Evolutionary conservation across 1,140 invertebrate genomes (phyloP).

Genomic region (Anastatus disparis): DNA sequence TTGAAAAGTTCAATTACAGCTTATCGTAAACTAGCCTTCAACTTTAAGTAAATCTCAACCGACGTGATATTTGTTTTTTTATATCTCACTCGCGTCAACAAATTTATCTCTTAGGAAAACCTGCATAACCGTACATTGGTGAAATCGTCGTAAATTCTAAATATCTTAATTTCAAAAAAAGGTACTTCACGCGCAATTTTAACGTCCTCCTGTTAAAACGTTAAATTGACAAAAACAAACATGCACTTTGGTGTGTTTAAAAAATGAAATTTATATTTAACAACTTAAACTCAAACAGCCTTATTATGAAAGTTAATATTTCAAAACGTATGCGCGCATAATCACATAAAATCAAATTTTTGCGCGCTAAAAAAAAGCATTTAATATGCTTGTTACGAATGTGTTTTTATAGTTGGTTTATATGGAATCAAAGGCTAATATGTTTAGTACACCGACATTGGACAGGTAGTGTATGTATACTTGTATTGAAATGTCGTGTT

Average conservation of each 20-base stretch:
- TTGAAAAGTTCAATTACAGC: slow-evolving; percentile 15
- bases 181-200: neutral
- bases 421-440: slow-evolving; percentile 8
- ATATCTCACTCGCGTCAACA: no score
- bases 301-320: no score
- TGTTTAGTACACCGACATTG: neutral
- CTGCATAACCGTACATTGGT: slow-evolving; percentile 5
- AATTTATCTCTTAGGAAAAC: no score
- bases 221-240: slow-evolving; percentile 12
- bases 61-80: no score
- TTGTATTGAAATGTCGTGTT: slow-evolving; percentile 22
- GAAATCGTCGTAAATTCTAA: slow-evolving; percentile 11
- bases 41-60: neutral
- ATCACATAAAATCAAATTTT: neutral
- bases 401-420: neutral
- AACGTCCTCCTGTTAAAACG: neutral
- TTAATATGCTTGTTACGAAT: neutral
- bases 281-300: no score
- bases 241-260: neutral
- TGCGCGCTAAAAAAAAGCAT: neutral
- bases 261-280: no score
- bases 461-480: neutral
- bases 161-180: neutral
- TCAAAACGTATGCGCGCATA: no score
- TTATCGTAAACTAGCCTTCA: neutral